Conservation (phyloP, 1,140 invertebrate genomes). For the Drosophila pruinosa region DNA sequence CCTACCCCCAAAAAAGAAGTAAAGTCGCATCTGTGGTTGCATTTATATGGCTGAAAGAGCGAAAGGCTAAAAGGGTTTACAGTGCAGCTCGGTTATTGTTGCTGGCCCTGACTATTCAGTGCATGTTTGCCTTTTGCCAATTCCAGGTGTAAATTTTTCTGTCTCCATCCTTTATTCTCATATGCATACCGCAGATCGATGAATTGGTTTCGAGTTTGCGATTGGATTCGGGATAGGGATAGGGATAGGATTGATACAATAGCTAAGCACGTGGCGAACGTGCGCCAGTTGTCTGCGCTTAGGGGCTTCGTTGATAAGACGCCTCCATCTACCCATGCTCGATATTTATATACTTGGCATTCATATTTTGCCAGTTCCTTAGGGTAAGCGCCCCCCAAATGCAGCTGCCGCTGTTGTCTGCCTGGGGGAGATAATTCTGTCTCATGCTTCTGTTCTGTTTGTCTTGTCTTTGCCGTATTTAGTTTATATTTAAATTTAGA, state of each 20-base stretch:
- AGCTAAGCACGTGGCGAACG: conserved; percentile 64
- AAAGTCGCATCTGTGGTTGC: conserved; percentile 63
- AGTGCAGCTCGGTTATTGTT: neutral
- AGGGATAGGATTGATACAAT: conserved; percentile 19
- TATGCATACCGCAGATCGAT: conserved; percentile 16
- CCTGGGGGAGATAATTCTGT: conserved; percentile 58
- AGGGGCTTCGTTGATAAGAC: conserved; percentile 45
- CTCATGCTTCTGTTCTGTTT: conserved; percentile 18
- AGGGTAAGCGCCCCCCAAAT: conserved; percentile 29
- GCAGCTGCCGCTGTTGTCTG: conserved; percentile 53
- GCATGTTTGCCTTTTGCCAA: conserved; percentile 64
- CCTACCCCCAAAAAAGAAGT: conserved; percentile 40
- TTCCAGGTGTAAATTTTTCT: conserved; percentile 78
- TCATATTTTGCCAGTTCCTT: conserved; percentile 52
- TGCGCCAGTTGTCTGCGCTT: conserved; percentile 66
- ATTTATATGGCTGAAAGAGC: conserved; percentile 41
- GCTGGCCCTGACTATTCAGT: conserved; percentile 17
- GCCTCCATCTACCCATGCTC: neutral
- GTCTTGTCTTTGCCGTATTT: conserved; percentile 10
- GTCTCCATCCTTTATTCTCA: neutral
- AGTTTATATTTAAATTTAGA: conserved; percentile 65
- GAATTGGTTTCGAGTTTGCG: conserved; percentile 23
- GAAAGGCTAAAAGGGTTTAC: conserved; percentile 52
- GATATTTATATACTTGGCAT: conserved; percentile 34
- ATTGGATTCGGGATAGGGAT: neutral